Conservation (phyloP, 1,140 invertebrate species). For the Dryas iulia region DNA sequence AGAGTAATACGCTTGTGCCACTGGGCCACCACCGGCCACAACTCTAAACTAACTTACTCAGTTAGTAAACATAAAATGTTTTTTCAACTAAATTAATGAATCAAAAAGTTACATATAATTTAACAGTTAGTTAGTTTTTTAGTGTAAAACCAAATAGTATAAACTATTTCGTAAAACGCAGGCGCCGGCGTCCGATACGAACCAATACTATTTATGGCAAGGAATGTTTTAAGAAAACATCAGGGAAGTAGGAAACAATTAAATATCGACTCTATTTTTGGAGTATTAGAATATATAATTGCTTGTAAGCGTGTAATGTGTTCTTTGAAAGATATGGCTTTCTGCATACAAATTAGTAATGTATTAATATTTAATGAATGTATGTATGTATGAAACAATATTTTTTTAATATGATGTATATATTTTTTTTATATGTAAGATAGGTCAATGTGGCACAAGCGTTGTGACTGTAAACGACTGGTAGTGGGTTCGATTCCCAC, state of each 20-base stretch:
- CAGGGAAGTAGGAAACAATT: conserved; percentile 27
- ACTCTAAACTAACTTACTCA: no score
- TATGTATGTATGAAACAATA: conserved; percentile 4
- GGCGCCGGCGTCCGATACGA: conserved; percentile 47
- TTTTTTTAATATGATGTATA: conserved; percentile 1
- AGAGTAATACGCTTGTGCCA: no score
- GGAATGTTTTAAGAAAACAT: conserved; percentile 70
- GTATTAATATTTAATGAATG: not conserved
- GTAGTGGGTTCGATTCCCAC: no score
- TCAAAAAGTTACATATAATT: no score
- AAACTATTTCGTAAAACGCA: conserved; percentile 19
- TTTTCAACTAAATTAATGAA: no score
- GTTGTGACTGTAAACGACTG: no score
- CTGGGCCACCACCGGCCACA: no score
- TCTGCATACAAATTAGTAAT: not conserved
- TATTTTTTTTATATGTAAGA: no score
- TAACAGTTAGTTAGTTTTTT: not conserved
- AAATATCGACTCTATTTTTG: conserved; percentile 35
- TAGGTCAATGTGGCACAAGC: no score
- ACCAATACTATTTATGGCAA: conserved; percentile 68
- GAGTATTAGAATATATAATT: not conserved
- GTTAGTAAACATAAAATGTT: no score
- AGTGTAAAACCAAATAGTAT: not conserved
- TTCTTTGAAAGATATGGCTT: not conserved
- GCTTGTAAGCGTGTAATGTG: not conserved